phyloP scores from a whole-genome alignment of 2,888 invertebrate genomes.

The Eilema caniola region DNA sequence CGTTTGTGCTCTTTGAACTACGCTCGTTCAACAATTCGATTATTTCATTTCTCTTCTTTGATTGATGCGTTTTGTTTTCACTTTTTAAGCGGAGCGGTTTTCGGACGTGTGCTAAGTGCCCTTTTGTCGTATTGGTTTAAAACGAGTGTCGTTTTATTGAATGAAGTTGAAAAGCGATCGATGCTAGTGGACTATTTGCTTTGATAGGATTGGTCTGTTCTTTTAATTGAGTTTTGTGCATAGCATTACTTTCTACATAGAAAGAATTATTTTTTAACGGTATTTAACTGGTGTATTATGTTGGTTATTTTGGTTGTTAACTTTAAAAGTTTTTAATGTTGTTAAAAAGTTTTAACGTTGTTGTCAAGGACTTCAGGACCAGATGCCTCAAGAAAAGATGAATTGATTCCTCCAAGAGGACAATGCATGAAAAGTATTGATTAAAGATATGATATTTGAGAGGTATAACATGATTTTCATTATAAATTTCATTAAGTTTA shows the following conservation, averaged over 20 bases:
- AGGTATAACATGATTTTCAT: too few species aligned
- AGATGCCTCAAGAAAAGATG: too few species aligned
- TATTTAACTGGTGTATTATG: too few species aligned
- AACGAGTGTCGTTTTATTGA: conserved; percentile 52
- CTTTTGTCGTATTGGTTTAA: conserved; percentile 63
- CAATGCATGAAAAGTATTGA: too few species aligned
- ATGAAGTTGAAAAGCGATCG: conserved; percentile 33
- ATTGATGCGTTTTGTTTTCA: conserved; percentile 80
- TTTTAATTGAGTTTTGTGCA: background rate
- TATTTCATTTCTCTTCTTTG: conserved; percentile 83
- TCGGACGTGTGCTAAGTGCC: conserved; percentile 72
- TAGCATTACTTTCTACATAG: background rate
- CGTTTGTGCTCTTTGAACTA: conserved; percentile 81
- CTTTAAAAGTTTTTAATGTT: too few species aligned
- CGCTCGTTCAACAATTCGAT: conserved; percentile 82
- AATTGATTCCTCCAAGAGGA: too few species aligned
- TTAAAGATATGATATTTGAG: too few species aligned
- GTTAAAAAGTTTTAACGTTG: too few species aligned
- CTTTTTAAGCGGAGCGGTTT: conserved; percentile 70
- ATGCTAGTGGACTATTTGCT: conserved; percentile 18
- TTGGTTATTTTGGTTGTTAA: too few species aligned
- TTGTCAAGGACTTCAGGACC: too few species aligned
- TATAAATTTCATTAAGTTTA: too few species aligned
- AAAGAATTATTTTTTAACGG: too few species aligned
- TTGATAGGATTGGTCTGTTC: background rate